A percentile compares a stretch with the other conserved stretches of the same genome.
Evolutionary conservation across 2,113 vertebrate species (phyloP).

Genomic region (Recurvirostra avosetta): DNA sequence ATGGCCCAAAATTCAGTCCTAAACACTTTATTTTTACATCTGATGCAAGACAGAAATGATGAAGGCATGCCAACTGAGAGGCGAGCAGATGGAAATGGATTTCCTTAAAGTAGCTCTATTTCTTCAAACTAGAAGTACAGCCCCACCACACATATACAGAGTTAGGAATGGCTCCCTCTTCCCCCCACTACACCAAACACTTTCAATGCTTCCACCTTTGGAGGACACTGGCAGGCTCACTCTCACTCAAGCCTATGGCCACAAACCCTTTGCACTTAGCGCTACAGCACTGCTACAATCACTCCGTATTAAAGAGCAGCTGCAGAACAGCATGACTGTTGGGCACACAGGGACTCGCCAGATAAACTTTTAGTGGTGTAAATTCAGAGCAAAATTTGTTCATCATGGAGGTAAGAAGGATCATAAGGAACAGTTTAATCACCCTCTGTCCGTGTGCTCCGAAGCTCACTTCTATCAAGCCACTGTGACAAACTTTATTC

Average conservation of each 20-base stretch:
- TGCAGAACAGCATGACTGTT: neutral
- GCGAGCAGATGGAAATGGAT: neutral
- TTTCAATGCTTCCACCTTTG: neutral
- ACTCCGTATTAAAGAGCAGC: neutral
- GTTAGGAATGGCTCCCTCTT: neutral
- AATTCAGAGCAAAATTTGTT: neutral
- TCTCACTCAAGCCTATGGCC: neutral
- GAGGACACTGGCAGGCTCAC: neutral
- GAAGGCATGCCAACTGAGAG: neutral
- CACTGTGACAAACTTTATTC: neutral
- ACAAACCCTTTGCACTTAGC: neutral
- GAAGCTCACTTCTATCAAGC: neutral
- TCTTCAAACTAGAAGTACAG: neutral
- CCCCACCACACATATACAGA: rapidly evolving
- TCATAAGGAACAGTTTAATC: neutral
- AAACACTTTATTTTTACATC: neutral
- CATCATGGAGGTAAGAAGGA: neutral
- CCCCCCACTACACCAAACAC: rapidly evolving
- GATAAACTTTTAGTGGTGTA: neutral
- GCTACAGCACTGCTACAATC: neutral
- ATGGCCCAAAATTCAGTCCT: neutral
- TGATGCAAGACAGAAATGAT: neutral
- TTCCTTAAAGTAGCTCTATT: neutral
- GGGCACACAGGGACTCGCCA: neutral
- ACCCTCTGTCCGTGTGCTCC: neutral